Base-by-base conservation (phyloP, 1,140 invertebrate genomes). In the Sipha flava region DNA sequence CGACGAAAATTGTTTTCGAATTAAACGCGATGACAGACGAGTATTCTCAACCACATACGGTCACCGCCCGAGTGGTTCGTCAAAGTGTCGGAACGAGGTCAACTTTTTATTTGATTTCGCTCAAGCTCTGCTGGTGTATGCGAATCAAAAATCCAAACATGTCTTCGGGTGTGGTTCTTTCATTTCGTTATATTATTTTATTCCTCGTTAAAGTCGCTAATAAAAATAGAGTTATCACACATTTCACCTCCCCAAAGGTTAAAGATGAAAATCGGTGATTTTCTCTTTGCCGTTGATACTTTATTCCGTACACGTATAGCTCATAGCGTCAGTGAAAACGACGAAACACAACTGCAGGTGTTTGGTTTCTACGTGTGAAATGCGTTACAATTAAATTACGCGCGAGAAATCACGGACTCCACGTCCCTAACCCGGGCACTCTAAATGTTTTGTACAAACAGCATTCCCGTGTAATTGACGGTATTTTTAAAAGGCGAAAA, bases 321-420 rank as follows among this genome's bases (percentile, higher is more conserved):
- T 77, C 59, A 59, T 59, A 59, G 52, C 40, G 34, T 59, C 40
- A 43, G 73, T 43, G 52, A 77, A 77, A 77, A 77, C 31, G 29
- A 77, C 34, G 59, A 77, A 77, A 77, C 34, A 34, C 73, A 26
- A 77, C 49, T 31, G 21, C 16, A 3, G 16, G 54, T 77, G 49
- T 77, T 77, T 77, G 73, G 73, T 75, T 40, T 77, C 73, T 77
- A 59, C 73, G 73, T 59, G 73, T 77, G 52, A 59, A 77, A 54
- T 29, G 21, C 52, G 10, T 57, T 77, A 59, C 73, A 77, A 77
- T 77, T 77, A 77, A 77, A 77, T 77, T 77, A 77, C 72, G 54
- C 23, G 16, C 49, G 52, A 23, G 31, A 77, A 77, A 77, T 77
- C 73, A 59, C 52, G 4, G 34, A 16, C 37, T 49, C 64, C 21